Base-by-base conservation (phyloP, 1,140 invertebrate species). In the Dufourea novaeangliae region DNA sequence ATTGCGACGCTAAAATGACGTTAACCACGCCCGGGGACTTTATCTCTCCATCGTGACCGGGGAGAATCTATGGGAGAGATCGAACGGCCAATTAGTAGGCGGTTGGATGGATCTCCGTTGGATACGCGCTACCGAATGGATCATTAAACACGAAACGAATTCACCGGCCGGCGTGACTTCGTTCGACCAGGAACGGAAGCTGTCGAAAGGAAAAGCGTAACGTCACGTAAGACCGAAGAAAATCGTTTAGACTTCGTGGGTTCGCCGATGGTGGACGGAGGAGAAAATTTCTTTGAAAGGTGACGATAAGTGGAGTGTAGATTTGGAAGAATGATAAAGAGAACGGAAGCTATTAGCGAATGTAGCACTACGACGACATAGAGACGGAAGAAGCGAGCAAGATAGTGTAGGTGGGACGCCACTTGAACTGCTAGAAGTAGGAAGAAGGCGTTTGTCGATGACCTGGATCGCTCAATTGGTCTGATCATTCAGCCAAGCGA, bases 31-130 rank as follows among this genome's bases (percentile, higher is more conserved):
- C 80, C 12, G 44, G 22, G 17, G n/a, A n/a, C 37, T 63, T 80
- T 80, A 80, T 84, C 78, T 63, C 54, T 39, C 39, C 59, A 76
- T 82, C 80, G 44, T 50, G 56, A 83, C 67, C 80, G 77, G 56
- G 50, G 67, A 56, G 72, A 66, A 77, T 25, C 59, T 34, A 80
- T 62, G 41, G 44, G 66, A 71, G 78, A 76, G 78, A 76, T 54
- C 54, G n/a, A 25, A 14, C 32, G 29, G 37, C 57, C 78, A 77
- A 80, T 82, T 80, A 82, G 72, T 41, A 50, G 44, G 37, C 44
- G 70, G 52, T 41, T 25, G 75, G 29, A 57, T 68, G 46, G 50
- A 82, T 82, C 61, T 64, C 62, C 66, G 39, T 73, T 73, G 69
- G 75, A 70, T 72, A 81, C 54, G 46, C 25, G 81, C 79, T 78